Evolutionary conservation across 2,113 vertebrate genomes (phyloP).

Genomic region (Suncus etruscus): DNA sequence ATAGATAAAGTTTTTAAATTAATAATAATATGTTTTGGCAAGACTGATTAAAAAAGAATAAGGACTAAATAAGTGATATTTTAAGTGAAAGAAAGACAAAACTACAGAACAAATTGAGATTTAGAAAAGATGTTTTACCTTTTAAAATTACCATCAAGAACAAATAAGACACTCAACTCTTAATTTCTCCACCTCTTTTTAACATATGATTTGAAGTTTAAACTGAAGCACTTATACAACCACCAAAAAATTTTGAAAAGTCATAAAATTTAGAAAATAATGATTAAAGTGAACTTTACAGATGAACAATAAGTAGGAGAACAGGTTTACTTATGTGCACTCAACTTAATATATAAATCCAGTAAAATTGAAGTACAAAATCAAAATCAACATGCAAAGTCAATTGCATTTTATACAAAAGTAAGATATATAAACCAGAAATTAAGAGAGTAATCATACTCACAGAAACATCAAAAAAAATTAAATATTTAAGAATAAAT

Average conservation of each 20-base stretch:
- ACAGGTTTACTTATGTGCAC: neutral
- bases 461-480: neutral
- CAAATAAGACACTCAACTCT: neutral
- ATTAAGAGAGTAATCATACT: neutral
- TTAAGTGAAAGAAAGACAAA: neutral
- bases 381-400: slow-evolving; percentile 7
- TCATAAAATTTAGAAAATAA: slow-evolving; percentile 6
- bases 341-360: no score
- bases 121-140: neutral
- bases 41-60: neutral
- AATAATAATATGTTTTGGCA: neutral
- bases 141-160: neutral
- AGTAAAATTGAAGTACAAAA: no score
- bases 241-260: neutral
- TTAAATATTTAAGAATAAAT: slow-evolving; percentile 13
- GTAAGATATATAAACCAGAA: neutral
- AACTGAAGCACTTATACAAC: neutral
- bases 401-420: neutral
- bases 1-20: neutral
- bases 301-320: neutral
- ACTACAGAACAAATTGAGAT: neutral
- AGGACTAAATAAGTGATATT: slow-evolving; percentile 21
- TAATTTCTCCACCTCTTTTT: neutral
- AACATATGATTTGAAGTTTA: neutral
- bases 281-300: neutral